Conservation (phyloP, 2,113 vertebrate species). For the Ochotona curzoniae region DNA sequence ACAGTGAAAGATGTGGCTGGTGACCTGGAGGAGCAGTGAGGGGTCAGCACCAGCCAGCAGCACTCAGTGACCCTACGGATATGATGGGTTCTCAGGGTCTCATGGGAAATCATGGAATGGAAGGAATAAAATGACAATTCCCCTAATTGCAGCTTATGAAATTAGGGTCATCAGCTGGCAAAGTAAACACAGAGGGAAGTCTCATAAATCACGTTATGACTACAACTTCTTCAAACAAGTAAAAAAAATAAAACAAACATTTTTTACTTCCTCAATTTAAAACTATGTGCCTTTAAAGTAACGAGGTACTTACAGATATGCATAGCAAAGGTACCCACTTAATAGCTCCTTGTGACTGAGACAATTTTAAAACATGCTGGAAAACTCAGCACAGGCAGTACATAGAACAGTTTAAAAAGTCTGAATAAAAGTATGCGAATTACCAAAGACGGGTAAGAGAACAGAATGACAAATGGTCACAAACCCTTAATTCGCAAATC, state of each 20-base stretch:
- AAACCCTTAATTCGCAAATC: conserved; percentile 30
- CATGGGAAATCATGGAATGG: background rate
- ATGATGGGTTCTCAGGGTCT: too few species aligned
- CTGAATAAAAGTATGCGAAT: background rate
- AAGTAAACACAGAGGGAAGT: conserved; percentile 42
- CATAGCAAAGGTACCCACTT: background rate
- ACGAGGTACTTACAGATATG: background rate
- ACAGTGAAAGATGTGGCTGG: background rate
- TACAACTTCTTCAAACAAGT: conserved; percentile 38
- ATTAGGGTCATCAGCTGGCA: background rate
- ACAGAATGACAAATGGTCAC: conserved; percentile 9
- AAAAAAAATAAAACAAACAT: conserved; percentile 57
- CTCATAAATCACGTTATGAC: conserved; percentile 42
- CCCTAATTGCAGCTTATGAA: background rate
- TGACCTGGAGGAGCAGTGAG: background rate
- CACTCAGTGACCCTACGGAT: background rate
- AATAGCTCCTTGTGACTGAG: background rate
- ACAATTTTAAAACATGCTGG: background rate
- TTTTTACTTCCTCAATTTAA: conserved; percentile 62
- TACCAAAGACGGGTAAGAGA: background rate
- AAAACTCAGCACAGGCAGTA: conserved; percentile 47
- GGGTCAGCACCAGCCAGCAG: background rate
- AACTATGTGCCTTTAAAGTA: conserved; percentile 15
- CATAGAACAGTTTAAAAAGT: background rate
- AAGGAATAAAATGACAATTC: conserved; percentile 8